These are phyloP conservation scores for Micromesistius poutassou DNA, from an alignment of 2,797 vertebrate species.

Conservation along the genomic window DNA sequence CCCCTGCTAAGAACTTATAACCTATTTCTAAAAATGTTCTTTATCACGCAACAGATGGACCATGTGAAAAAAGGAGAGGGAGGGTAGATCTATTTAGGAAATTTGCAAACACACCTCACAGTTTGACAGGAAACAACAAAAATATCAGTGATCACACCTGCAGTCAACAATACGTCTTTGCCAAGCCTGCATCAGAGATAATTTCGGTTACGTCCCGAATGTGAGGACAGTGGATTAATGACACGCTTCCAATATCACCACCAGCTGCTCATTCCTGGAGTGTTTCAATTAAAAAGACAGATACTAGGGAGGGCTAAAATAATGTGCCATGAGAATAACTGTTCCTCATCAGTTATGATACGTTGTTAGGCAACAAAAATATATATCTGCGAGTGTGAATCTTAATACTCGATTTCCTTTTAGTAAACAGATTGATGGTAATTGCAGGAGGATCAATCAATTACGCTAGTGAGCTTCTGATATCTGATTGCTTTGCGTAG, in stretches of 20 bases:
- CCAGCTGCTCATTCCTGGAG: constrained; percentile 60
- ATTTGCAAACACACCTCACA: neutral
- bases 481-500: neutral
- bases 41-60: constrained; percentile 5
- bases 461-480: neutral
- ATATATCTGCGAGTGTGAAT: neutral
- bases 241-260: constrained; percentile 54
- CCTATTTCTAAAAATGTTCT: constrained; percentile 55
- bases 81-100: neutral
- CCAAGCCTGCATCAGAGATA: constrained; percentile 43
- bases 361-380: neutral
- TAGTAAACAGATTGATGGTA: neutral
- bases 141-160: neutral
- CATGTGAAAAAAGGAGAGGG: neutral
- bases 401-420: neutral
- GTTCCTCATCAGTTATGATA: neutral
- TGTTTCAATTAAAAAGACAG: constrained; percentile 51
- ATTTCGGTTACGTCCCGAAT: constrained; percentile 50
- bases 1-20: constrained; percentile 52
- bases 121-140: neutral
- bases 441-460: neutral
- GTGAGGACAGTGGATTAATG: constrained; percentile 55
- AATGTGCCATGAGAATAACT: constrained; percentile 35
- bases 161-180: constrained; percentile 30
- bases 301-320: constrained; percentile 42